Conservation (phyloP, 2,113 vertebrate species). For the Heterocephalus glaber region DNA sequence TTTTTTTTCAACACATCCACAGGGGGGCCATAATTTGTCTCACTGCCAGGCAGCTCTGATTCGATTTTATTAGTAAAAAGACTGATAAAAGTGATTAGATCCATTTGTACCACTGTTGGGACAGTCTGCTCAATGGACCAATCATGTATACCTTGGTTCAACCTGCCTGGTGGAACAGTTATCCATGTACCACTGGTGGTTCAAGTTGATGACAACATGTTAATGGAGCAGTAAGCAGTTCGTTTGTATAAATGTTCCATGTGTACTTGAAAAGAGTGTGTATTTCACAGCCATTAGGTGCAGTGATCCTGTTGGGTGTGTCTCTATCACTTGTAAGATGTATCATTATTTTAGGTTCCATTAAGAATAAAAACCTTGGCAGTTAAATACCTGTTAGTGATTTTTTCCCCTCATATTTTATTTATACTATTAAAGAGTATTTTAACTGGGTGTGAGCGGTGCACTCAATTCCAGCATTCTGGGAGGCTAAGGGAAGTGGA, state of each 20-base stretch:
- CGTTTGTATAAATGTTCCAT: not conserved
- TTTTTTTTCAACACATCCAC: not conserved
- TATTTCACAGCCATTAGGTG: accelerated
- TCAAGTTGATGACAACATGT: not conserved
- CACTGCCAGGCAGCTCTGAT: not conserved
- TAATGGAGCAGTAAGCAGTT: not conserved
- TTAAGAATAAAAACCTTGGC: not conserved
- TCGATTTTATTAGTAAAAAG: not conserved
- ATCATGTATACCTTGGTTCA: not conserved
- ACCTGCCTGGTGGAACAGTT: not conserved
- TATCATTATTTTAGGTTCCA: not conserved
- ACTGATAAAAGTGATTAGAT: not conserved
- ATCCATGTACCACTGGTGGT: not conserved
- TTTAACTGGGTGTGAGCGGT: not conserved
- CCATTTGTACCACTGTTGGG: not conserved
- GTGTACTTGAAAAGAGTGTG: not conserved
- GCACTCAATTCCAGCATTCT: not conserved
- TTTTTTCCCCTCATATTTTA: not conserved
- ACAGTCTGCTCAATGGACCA: not conserved
- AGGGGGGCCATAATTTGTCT: not conserved
- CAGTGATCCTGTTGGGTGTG: too few species aligned
- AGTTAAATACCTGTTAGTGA: not conserved
- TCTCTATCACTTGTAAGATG: not conserved
- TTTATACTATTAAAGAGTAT: not conserved
- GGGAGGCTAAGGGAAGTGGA: not conserved